Evolutionary conservation across 2,888 invertebrate genomes (phyloP), one percentile per base, ranked within the genome.

Genomic region (Chrysolina haemoptera): DNA sequence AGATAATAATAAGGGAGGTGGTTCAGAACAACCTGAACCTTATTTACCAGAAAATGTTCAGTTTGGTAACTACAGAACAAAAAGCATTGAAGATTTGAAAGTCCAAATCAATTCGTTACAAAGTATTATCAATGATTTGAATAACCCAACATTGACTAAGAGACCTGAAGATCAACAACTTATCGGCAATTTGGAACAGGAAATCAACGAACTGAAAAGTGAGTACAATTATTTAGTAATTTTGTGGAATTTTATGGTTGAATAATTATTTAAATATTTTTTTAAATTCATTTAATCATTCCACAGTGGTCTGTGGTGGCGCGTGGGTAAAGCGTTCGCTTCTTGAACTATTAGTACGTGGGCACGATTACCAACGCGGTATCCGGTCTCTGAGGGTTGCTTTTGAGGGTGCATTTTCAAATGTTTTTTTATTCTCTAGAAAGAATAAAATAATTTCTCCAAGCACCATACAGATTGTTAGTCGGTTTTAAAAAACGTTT

Each of bases 31-130:
- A 62, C 35, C 63, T 65, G 53, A 14, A 18, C 8, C 68, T 18
- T 69, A 69, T 67, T 18, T 63, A 11, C 43, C 16, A 48, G 16
- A 16, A 16, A 48, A 48, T 48, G 48, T 16, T 16, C 48, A 48
- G 48, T 48, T 20, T 12, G 48, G 27, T 48, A 48, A 27, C 68
- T 68, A 63, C 59, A 12, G 12, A 22, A 27, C 43, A 14, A 35
- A 43, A 53, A 78, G 79, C 62, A 79, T 85, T 11, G 78, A 80
- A 14, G 86, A 86, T 41, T 74, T 87, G 48, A 84, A 81, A 65
- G 78, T 76, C 2, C 85, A 87, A 80, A 85, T 87, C 43, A 80
- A 84, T 63, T 79, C 79, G 22, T 76, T 87, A 41, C 85, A 87
- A 77, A 81, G 75, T n/a, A 79, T 85, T 5, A 84, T 87, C n/a